These are phyloP conservation scores for Epinephelus malabaricus DNA, from an alignment of 2,797 vertebrate genomes.

Conservation along the genomic window DNA sequence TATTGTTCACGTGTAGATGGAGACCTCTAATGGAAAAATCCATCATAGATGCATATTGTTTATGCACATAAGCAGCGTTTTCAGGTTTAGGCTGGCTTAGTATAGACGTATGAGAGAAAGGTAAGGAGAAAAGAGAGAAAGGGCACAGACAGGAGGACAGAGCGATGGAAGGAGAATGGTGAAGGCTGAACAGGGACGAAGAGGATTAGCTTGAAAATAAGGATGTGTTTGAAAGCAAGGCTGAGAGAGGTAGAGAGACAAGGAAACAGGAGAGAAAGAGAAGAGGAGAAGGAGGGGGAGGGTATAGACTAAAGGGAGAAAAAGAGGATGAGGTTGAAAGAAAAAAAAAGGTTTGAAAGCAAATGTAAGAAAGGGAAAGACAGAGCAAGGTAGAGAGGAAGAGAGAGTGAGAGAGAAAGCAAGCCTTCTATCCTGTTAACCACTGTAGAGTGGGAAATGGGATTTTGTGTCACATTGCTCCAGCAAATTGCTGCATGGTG, in stretches of 20 bases:
- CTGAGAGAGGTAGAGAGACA: conserved; percentile 16
- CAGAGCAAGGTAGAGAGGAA: conserved; percentile 24
- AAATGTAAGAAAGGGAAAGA: conserved; percentile 40
- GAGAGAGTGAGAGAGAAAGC: conserved; percentile 8
- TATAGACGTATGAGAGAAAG: neutral
- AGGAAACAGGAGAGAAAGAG: neutral
- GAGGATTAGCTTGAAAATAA: conserved; percentile 54
- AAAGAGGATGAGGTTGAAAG: conserved; percentile 5
- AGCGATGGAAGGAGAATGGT: conserved; percentile 21
- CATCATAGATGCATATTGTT: neutral
- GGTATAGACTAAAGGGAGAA: neutral
- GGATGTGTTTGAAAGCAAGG: conserved; percentile 32
- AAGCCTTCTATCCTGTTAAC: conserved; percentile 68
- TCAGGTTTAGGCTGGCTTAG: neutral
- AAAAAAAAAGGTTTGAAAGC: conserved; percentile 32
- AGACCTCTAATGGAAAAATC: neutral
- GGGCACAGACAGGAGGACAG: conserved; percentile 8
- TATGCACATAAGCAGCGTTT: conserved; percentile 15
- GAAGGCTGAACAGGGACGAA: conserved; percentile 34
- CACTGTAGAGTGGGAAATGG: conserved; percentile 72
- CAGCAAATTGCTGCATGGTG: conserved; percentile 65
- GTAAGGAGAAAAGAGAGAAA: conserved; percentile 9
- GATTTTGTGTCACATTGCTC: conserved; percentile 76
- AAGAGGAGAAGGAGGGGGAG: neutral
- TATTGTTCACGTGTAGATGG: neutral